Base-by-base conservation (phyloP, 2,888 invertebrate genomes). In the Drosophila kanekoi region DNA sequence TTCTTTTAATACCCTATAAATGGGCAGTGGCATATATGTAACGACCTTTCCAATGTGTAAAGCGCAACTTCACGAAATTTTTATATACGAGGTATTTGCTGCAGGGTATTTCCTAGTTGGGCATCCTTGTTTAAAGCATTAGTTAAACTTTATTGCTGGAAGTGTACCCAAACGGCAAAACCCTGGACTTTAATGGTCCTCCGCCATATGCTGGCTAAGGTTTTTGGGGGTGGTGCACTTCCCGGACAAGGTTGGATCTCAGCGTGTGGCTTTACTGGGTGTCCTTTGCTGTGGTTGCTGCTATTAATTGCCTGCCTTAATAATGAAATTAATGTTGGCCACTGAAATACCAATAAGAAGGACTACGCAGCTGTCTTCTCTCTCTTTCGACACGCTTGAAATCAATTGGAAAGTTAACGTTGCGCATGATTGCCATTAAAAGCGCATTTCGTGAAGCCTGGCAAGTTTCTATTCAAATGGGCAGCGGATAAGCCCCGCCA, bases 361-460 rank as follows among this genome's bases (percentile, higher is more conserved):
- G 14, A 13, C 23, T 13, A 9, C 13, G 11, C 0, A 38, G 54
- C 33, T 33, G 20, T 20, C 20, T 43, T 16, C 28, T 28, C 28
- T 35, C 1, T 32, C 33, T 3, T 3, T 9, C 28, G 58, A 48
- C 16, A 48, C 41, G 59, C 57, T 64, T 43, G 41, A 77, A 79
- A 79, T 82, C 82, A 74, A 81, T 81, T 71, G 76, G 45, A 73
- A 67, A 83, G 71, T 66, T 64, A 85, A 83, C 72, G 87, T 83
- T 78, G 76, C 84, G 81, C 66, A 86, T 85, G 73, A 88, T 88
- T 86, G 77, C 60, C 63, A 85, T 79, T 72, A 72, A 61, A 59
- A 54, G 62, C 35, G 44, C 52, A 45, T 59, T 51, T 53, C 54
- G 28, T 57, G 69, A 54, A 47, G 64, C 57, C 45, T 37, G 44